Evolutionary conservation across 1,140 invertebrate species (phyloP).

Genomic region (Leptopilina clavipes): DNA sequence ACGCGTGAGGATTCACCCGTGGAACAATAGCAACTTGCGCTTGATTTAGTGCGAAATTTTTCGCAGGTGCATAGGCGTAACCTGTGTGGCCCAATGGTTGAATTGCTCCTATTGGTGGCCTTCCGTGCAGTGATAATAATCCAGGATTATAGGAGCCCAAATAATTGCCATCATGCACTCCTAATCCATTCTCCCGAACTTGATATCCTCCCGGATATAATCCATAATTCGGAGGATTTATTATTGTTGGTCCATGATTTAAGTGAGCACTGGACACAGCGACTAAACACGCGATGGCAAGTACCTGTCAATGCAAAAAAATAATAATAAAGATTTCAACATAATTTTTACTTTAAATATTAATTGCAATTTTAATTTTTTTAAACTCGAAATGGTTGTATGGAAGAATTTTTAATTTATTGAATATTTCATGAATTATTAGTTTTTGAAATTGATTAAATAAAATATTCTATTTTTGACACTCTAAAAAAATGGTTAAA

Average conservation of each 20-base stretch:
- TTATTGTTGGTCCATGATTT: constrained; percentile 43
- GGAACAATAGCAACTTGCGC: neutral
- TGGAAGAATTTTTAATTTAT: no score
- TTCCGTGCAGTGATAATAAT: neutral
- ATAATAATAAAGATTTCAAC: constrained; percentile 1
- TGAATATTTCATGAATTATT: no score
- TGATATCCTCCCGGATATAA: neutral
- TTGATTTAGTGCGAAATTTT: neutral
- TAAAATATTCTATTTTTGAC: no score
- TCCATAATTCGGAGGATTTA: constrained; percentile 9
- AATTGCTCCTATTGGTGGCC: neutral
- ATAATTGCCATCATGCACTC: neutral
- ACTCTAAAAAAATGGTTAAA: no score
- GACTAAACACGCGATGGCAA: constrained; percentile 43
- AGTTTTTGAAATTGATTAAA: no score
- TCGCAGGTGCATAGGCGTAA: constrained; percentile 10
- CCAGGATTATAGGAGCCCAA: neutral
- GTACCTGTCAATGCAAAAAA: constrained; percentile 40
- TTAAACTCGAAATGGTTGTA: no score
- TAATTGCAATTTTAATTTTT: no score
- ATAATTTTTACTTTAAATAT: no score
- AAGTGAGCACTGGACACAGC: constrained; percentile 41
- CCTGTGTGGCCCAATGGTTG: constrained; percentile 9
- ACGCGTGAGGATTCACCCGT: neutral
- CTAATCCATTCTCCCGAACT: neutral